A percentile compares a stretch with the other conserved stretches of the same genome.
These are phyloP conservation scores for Luperina testacea DNA, from an alignment of 2,888 invertebrate species.

Conservation along the genomic window DNA sequence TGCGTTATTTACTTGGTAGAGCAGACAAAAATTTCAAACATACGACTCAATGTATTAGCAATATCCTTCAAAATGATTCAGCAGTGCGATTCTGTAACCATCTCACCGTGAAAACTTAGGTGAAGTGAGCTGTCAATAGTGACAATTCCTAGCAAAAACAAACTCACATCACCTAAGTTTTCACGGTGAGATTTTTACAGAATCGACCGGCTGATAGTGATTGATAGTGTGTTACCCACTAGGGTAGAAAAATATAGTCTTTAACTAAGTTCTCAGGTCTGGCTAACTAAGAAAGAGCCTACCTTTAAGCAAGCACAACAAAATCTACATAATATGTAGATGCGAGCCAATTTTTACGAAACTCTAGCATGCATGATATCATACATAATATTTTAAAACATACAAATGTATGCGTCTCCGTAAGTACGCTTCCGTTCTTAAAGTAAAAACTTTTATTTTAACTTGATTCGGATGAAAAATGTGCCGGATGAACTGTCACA, in stretches of 20 bases:
- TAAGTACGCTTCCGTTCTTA: slow-evolving; percentile 60
- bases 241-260: neutral
- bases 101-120: no score
- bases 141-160: no score
- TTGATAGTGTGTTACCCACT: neutral
- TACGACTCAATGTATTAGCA: neutral
- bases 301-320: slow-evolving; percentile 64
- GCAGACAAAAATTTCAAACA: no score
- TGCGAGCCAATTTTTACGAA: slow-evolving; percentile 75
- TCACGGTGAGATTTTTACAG: no score
- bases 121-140: no score
- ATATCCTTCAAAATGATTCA: neutral
- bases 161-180: no score
- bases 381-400: slow-evolving; percentile 68
- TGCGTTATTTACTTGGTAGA: no score
- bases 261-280: neutral
- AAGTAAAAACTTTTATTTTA: slow-evolving; percentile 54
- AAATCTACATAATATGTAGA: slow-evolving; percentile 84
- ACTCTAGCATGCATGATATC: slow-evolving; percentile 63
- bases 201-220: no score
- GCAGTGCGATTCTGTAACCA: no score
- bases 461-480: slow-evolving; percentile 59
- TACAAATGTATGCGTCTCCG: slow-evolving; percentile 69
- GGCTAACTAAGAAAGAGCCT: slow-evolving; percentile 29
- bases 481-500: slow-evolving; percentile 57